phyloP scores from a whole-genome alignment of 2,888 invertebrate genomes.

The Alviniconcha strummeri region DNA sequence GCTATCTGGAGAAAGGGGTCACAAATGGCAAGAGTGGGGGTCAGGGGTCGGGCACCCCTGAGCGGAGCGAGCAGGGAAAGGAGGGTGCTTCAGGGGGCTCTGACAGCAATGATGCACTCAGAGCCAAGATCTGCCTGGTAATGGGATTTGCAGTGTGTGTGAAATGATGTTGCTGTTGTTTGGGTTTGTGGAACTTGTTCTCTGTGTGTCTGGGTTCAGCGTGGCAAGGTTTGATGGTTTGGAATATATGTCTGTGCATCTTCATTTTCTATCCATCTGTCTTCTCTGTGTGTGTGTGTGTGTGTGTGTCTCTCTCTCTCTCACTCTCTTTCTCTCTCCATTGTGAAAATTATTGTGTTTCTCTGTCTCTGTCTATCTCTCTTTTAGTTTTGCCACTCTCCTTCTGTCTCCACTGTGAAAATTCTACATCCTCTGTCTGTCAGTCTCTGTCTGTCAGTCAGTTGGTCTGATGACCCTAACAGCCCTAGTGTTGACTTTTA shows the following conservation, averaged over 20 bases:
- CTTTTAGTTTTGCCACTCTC: too few relatives aligned
- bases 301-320: background rate
- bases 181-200: too few relatives aligned
- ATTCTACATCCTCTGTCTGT: too few relatives aligned
- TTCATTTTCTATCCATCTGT: background rate
- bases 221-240: too few relatives aligned
- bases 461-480: too few relatives aligned
- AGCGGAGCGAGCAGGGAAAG: slow-evolving; percentile 54
- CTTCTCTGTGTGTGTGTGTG: background rate
- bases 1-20: slow-evolving; percentile 77
- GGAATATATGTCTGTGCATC: background rate
- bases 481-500: too few relatives aligned
- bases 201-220: too few relatives aligned
- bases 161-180: too few relatives aligned
- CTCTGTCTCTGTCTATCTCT: too few relatives aligned
- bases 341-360: too few relatives aligned
- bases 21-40: slow-evolving; percentile 49
- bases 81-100: slow-evolving; percentile 45
- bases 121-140: slow-evolving; percentile 68
- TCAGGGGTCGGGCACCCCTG: slow-evolving; percentile 43
- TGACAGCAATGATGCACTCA: slow-evolving; percentile 54
- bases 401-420: too few relatives aligned
- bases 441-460: too few relatives aligned
- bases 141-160: background rate
- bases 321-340: background rate